Conservation (phyloP, 2,113 vertebrate genomes). For the Copsychus sechellarum region DNA sequence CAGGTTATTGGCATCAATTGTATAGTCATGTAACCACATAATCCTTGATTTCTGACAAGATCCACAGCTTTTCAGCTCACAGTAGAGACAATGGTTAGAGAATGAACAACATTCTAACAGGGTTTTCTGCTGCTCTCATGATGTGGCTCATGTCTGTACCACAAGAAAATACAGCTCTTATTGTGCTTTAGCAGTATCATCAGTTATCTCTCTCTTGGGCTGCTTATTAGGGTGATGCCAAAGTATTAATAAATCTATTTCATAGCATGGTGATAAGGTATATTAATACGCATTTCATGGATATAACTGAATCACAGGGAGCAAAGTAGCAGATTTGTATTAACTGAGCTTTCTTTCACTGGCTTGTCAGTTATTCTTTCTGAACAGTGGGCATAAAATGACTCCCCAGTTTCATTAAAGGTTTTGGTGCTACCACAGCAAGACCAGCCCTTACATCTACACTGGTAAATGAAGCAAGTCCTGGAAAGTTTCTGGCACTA, state of each 20-base stretch:
- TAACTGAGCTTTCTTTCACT: background rate
- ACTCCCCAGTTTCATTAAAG: background rate
- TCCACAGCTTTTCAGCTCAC: background rate
- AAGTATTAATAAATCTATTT: background rate
- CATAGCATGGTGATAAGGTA: background rate
- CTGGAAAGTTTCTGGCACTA: background rate
- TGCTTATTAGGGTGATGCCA: background rate
- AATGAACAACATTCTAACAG: background rate
- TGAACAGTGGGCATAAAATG: background rate
- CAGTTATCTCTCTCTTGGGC: background rate
- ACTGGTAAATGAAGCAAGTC: background rate
- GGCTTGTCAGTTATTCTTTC: background rate
- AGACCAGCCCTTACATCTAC: background rate
- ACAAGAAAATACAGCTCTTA: background rate
- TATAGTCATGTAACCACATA: fast-evolving
- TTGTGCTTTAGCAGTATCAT: background rate
- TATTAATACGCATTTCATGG: background rate
- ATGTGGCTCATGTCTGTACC: background rate
- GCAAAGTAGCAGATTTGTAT: background rate
- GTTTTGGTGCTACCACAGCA: background rate
- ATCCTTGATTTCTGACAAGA: background rate
- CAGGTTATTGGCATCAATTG: background rate
- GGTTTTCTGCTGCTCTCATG: background rate
- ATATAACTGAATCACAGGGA: background rate
- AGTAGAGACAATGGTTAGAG: background rate